Percentiles rank a stretch among this genome's conserved stretches.
These are phyloP conservation scores for Sphecodes monilicornis DNA, from an alignment of 2,888 invertebrate species.

Conservation along the genomic window DNA sequence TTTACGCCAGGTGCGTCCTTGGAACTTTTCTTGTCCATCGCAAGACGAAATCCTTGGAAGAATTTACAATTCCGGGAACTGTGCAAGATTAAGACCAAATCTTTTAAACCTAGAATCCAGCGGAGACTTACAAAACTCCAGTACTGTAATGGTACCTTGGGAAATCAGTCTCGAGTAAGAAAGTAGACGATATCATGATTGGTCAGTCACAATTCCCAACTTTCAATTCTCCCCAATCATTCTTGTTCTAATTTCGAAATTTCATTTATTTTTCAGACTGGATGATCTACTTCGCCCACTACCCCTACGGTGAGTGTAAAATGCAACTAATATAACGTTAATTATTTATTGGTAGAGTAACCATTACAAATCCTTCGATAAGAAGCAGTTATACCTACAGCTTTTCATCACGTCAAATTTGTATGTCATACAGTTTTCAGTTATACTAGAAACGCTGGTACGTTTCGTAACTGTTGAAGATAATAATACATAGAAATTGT, in stretches of 20 bases:
- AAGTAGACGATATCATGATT: not conserved
- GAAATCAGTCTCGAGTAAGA: not conserved
- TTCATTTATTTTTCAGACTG: not conserved
- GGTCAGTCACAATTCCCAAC: not conserved
- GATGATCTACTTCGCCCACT: not conserved
- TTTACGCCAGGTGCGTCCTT: not conserved
- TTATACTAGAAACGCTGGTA: too few relatives aligned
- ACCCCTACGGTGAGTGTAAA: not conserved
- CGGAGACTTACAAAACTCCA: not conserved
- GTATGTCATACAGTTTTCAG: too few relatives aligned
- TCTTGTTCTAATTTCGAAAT: not conserved
- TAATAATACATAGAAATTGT: too few relatives aligned
- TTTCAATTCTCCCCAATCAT: not conserved
- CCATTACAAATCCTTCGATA: not conserved
- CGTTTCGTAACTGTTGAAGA: too few relatives aligned
- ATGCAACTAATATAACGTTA: too few relatives aligned
- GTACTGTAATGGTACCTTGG: not conserved
- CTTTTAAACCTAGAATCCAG: not conserved
- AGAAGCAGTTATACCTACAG: not conserved
- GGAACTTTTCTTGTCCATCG: not conserved
- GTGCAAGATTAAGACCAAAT: not conserved
- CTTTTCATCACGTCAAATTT: too few relatives aligned
- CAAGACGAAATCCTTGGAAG: not conserved
- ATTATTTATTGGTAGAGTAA: not conserved
- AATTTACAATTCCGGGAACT: conserved; percentile 2